Evolutionary conservation across 2,797 vertebrate genomes (phyloP), one percentile per base, ranked within the genome.

Genomic region (Sebastes vulpes): DNA sequence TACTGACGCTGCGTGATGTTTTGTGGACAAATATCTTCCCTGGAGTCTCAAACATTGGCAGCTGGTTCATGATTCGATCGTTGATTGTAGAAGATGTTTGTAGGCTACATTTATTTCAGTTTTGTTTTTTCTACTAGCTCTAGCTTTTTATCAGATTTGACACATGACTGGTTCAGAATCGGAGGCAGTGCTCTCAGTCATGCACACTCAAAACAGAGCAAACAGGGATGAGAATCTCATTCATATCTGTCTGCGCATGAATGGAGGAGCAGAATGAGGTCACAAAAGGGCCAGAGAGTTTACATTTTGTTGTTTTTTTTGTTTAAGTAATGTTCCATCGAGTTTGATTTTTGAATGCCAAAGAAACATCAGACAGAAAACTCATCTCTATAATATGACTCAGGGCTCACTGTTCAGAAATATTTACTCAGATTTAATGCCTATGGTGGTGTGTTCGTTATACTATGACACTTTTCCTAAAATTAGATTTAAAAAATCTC

Each of bases 121-220:
- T 25, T 75, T 18, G 5, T 12, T 28, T 73, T 61, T 57, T 73
- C 63, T 67, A 67, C 63, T 5, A 35, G 16, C 50, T 54, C 35
- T 32, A 32, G 31, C 31, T 31, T 57, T 79, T 18, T 77, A 59
- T 81, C 52, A 77, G 18, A 88, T 89, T 88, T 90, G 73, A 89
- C 79, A 87, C 83, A 90, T 89, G 85, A 84, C 77, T 86, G 75
- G 73, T 78, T 82, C 64, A 71, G 59, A 88, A 88, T 89, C 59
- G 71, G 72, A 73, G 48, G 69, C 73, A 50, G 31, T 18, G 38
- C 78, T 60, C 72, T 72, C 77, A 84, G 80, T 85, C 86, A 88
- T 86, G 88, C 90, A 85, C 70, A 70, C 72, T 56, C 29, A 84
- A 42, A 79, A 72, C 54, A 65, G 73, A 71, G 65, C 69, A 79